A percentile compares a stretch with the other conserved stretches of the same genome.
Evolutionary conservation across 2,888 invertebrate genomes (phyloP).

Genomic region (Eupithecia exiguata): DNA sequence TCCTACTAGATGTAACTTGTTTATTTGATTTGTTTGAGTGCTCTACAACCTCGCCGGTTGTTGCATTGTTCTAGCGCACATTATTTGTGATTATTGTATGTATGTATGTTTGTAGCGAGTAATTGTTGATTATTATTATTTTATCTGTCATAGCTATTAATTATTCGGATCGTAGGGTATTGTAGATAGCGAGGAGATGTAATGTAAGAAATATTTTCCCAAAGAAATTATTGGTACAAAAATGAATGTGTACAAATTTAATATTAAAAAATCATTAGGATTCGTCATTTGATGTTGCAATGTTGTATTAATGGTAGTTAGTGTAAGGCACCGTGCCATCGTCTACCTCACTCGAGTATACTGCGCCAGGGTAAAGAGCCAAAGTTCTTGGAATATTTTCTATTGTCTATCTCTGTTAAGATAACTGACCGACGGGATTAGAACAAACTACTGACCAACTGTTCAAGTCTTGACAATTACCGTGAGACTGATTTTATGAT

Average conservation of each 20-base stretch:
- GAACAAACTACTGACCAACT: slow-evolving; percentile 46
- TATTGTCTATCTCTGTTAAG: slow-evolving; percentile 65
- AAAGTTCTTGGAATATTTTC: slow-evolving; percentile 77
- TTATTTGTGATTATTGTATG: slow-evolving; percentile 63
- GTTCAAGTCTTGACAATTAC: slow-evolving; percentile 51
- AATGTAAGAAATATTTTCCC: slow-evolving; percentile 72
- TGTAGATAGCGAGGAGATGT: slow-evolving; percentile 60
- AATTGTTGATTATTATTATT: slow-evolving; percentile 83
- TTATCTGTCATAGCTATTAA: slow-evolving; percentile 68
- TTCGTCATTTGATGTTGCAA: slow-evolving; percentile 78
- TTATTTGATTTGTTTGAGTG: slow-evolving; percentile 74
- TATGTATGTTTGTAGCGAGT: slow-evolving; percentile 68
- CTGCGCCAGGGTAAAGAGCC: slow-evolving; percentile 77
- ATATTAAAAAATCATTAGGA: slow-evolving; percentile 68
- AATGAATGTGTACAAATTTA: slow-evolving; percentile 80
- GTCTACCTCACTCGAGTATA: slow-evolving; percentile 77
- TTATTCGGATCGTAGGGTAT: slow-evolving; percentile 67
- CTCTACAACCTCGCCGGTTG: slow-evolving; percentile 58
- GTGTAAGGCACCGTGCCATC: slow-evolving; percentile 74
- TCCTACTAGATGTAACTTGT: slow-evolving; percentile 81
- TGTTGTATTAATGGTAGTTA: slow-evolving; percentile 76
- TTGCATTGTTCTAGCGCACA: slow-evolving; percentile 74
- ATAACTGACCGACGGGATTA: slow-evolving; percentile 55
- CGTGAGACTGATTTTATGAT: slow-evolving; percentile 73
- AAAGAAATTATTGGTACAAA: slow-evolving; percentile 84